Percentiles rank a stretch among this genome's conserved stretches.
Evolutionary conservation across 2,888 invertebrate species (phyloP).

Genomic region (Agriopis leucophaearia): DNA sequence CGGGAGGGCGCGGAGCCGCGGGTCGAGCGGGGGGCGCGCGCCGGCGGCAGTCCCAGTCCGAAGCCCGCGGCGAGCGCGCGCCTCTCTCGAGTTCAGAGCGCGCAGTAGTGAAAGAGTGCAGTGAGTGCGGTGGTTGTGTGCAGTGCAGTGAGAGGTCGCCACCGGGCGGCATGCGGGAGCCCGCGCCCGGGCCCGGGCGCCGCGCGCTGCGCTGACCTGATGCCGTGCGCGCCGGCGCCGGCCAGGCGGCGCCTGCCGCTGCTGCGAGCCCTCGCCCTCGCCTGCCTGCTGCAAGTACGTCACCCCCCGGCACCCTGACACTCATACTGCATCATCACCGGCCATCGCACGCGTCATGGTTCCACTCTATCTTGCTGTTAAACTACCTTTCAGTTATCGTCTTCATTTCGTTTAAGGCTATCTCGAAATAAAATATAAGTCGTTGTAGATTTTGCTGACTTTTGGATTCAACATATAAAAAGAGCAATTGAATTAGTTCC

Average conservation of each 20-base stretch:
- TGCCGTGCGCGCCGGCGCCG: conserved; percentile 70
- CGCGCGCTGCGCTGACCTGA: conserved; percentile 67
- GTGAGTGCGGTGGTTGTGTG: conserved; percentile 38
- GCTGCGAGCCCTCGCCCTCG: conserved; percentile 78
- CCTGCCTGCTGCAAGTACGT: conserved; percentile 77
- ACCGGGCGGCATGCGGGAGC: conserved; percentile 65
- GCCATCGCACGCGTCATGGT: background rate
- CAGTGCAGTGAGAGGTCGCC: conserved; percentile 41
- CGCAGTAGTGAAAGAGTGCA: conserved; percentile 14
- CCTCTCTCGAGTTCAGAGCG: conserved; percentile 44
- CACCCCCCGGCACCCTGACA: conserved; percentile 13
- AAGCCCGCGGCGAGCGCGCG: conserved; percentile 70
- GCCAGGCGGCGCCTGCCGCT: conserved; percentile 76
- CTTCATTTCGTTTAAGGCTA: background rate
- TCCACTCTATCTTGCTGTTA: background rate
- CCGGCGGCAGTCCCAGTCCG: conserved; percentile 61
- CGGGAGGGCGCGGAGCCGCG: conserved; percentile 34
- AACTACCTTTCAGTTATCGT: background rate
- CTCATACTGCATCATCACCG: too few species aligned
- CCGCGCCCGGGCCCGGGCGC: conserved; percentile 61
- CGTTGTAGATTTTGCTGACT: background rate
- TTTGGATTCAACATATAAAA: background rate
- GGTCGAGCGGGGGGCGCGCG: conserved; percentile 52
- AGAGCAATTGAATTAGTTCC: background rate
- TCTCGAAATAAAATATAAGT: background rate